Evolutionary conservation across 2,797 vertebrate genomes (phyloP).

Genomic region (Hoplostethus atlanticus): DNA sequence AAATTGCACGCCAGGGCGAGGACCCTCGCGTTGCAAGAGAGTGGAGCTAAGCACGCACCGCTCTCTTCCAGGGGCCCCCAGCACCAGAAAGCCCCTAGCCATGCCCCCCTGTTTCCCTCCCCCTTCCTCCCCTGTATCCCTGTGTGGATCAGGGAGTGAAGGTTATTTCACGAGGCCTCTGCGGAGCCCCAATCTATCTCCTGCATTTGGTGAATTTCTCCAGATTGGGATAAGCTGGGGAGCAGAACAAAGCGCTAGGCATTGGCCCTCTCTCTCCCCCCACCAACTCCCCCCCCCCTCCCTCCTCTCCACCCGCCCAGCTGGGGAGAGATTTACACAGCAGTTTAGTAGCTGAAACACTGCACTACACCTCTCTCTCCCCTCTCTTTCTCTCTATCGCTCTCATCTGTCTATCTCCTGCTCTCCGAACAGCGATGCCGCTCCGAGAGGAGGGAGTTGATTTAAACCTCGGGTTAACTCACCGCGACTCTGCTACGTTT

Average conservation of each 20-base stretch:
- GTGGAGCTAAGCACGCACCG: slow-evolving; percentile 86
- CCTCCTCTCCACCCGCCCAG: slow-evolving; percentile 84
- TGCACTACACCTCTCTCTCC: slow-evolving; percentile 53
- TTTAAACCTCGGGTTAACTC: slow-evolving; percentile 73
- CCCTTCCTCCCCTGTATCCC: slow-evolving; percentile 68
- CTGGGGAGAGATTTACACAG: slow-evolving; percentile 90
- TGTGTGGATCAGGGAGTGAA: slow-evolving; percentile 88
- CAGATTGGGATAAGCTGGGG: slow-evolving; percentile 87
- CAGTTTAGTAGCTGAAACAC: slow-evolving; percentile 89
- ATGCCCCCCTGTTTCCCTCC: background rate
- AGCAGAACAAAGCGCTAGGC: slow-evolving; percentile 90
- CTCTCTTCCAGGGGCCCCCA: slow-evolving; percentile 84
- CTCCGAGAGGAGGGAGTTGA: slow-evolving; percentile 62
- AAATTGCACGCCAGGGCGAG: slow-evolving; percentile 86
- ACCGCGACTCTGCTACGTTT: slow-evolving; percentile 54
- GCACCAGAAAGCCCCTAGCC: slow-evolving; percentile 52
- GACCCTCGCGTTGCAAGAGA: slow-evolving; percentile 88
- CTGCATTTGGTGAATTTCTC: slow-evolving; percentile 92
- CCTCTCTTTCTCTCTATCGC: slow-evolving; percentile 35
- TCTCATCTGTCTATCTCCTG: slow-evolving; percentile 58
- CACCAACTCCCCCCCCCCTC: slow-evolving; percentile 49
- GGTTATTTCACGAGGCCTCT: slow-evolving; percentile 91
- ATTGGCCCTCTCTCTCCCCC: slow-evolving; percentile 39
- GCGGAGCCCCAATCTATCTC: slow-evolving; percentile 91
- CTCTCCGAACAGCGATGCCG: slow-evolving; percentile 60